Evolutionary conservation across 2,797 vertebrate species (phyloP).

Genomic region (Argyrosomus regius): DNA sequence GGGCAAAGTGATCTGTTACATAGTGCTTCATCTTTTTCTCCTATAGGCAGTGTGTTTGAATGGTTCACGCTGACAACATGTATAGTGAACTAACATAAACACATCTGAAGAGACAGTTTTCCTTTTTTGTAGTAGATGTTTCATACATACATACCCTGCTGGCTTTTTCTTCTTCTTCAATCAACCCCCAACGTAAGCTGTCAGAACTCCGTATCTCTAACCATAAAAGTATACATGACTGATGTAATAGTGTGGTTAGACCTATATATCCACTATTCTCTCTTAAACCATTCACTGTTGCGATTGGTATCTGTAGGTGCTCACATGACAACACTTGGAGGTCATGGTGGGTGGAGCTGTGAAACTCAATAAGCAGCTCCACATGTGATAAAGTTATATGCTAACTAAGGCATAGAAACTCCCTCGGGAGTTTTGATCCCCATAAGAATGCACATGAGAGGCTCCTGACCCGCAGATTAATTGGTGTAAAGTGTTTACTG

Average conservation of each 20-base stretch:
- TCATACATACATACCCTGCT: not conserved
- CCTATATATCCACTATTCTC: not conserved
- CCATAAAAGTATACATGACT: not conserved
- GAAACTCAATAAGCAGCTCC: slow-evolving; percentile 75
- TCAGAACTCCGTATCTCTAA: slow-evolving; percentile 6
- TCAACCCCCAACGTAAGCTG: not conserved
- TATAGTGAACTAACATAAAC: not conserved
- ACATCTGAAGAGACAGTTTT: not conserved
- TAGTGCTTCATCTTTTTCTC: slow-evolving; percentile 46
- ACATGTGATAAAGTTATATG: slow-evolving; percentile 76
- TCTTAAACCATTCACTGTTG: slow-evolving; percentile 9
- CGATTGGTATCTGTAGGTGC: slow-evolving; percentile 22
- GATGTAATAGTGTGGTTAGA: slow-evolving; percentile 6
- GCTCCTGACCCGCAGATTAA: slow-evolving; percentile 54
- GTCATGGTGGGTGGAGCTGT: slow-evolving; percentile 61
- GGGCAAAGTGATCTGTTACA: slow-evolving; percentile 59
- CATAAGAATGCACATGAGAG: slow-evolving; percentile 57
- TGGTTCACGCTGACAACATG: slow-evolving; percentile 6
- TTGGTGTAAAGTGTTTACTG: slow-evolving; percentile 33
- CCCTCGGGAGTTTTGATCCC: slow-evolving; percentile 48
- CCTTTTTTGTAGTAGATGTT: not conserved
- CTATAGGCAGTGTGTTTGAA: slow-evolving; percentile 17
- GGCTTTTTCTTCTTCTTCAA: not conserved
- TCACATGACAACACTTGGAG: slow-evolving; percentile 64
- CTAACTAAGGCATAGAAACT: slow-evolving; percentile 47